These are phyloP conservation scores for Myotis pilosus DNA, from an alignment of 2,797 vertebrate genomes.

Conservation along the genomic window DNA sequence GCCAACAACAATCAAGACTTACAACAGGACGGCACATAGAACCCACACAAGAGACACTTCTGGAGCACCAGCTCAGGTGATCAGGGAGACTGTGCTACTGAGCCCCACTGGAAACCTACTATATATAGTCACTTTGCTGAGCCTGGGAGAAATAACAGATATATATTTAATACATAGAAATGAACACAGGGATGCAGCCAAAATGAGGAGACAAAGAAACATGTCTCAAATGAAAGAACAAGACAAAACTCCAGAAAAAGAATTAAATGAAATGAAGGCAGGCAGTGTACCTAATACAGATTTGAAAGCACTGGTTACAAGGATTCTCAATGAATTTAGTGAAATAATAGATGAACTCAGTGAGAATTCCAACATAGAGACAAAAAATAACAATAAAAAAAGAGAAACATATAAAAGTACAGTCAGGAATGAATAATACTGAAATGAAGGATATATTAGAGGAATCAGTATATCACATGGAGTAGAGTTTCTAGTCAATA, in stretches of 20 bases:
- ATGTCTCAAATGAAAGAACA: neutral
- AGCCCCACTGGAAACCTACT: neutral
- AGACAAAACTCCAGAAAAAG: neutral
- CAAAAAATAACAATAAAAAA: neutral
- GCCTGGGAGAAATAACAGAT: neutral
- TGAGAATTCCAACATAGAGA: neutral
- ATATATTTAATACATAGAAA: neutral
- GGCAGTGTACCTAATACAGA: neutral
- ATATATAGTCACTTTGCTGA: neutral
- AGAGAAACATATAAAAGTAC: neutral
- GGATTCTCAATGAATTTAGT: neutral
- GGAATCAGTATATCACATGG: neutral
- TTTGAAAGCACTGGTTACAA: neutral
- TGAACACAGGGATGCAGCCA: neutral
- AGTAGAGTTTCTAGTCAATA: neutral
- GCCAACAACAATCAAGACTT: neutral
- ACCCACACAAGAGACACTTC: neutral
- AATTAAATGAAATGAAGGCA: neutral
- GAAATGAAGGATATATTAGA: neutral
- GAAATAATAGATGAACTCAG: neutral
- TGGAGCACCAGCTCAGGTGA: neutral
- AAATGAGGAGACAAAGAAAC: neutral
- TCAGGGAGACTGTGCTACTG: neutral
- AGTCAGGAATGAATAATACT: neutral
- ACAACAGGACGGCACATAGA: neutral